Conservation (phyloP, 2,888 invertebrate species). For the Drosophila tripunctata region DNA sequence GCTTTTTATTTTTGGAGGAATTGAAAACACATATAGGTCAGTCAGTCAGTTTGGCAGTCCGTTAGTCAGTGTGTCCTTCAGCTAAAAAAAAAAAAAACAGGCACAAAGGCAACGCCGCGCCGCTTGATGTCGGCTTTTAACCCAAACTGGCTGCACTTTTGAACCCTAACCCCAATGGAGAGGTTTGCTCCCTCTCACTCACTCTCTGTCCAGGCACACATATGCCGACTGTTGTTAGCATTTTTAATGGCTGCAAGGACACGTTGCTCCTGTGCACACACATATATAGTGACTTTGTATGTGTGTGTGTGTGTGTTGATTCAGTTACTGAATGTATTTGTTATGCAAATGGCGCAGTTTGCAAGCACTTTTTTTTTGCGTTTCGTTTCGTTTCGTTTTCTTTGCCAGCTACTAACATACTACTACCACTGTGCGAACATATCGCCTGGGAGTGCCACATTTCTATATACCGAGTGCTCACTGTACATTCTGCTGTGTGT, state of each 20-base stretch:
- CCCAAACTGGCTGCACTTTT: constrained; percentile 56
- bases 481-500: not conserved
- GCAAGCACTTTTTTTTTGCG: constrained; percentile 34
- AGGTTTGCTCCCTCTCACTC: not conserved
- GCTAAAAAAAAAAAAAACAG: too few species aligned
- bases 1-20: constrained; percentile 24
- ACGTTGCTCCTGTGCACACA: constrained; percentile 27
- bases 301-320: constrained; percentile 44
- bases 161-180: constrained; percentile 18
- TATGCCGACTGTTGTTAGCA: constrained; percentile 61
- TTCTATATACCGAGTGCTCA: constrained; percentile 14
- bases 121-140: constrained; percentile 33
- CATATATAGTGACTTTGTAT: not conserved
- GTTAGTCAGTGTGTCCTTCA: constrained; percentile 15
- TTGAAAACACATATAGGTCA: constrained; percentile 49
- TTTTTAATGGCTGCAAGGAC: constrained; percentile 78
- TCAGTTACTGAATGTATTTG: constrained; percentile 77
- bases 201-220: constrained; percentile 12
- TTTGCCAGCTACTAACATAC: not conserved
- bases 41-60: constrained; percentile 8
- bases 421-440: constrained; percentile 21
- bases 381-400: not conserved
- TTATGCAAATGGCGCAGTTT: constrained; percentile 75
- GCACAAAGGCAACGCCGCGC: constrained; percentile 13
- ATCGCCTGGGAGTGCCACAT: constrained; percentile 43